These are phyloP conservation scores for Heteromyza rotundicornis DNA, from an alignment of 2,888 invertebrate genomes.

Conservation along the genomic window DNA sequence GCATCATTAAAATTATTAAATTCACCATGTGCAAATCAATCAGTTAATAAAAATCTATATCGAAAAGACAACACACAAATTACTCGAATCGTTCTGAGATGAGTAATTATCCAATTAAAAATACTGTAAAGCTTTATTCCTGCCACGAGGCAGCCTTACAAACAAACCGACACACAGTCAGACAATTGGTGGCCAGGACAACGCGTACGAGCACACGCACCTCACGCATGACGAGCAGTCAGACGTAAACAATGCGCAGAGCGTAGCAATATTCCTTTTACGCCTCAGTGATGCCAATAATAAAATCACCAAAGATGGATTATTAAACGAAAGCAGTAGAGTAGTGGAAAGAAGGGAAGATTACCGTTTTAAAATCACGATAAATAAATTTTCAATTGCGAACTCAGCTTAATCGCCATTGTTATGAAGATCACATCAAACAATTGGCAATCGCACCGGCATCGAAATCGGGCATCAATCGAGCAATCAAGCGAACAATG, in stretches of 20 bases:
- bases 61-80: slow-evolving; percentile 30
- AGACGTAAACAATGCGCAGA: no score
- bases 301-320: not conserved
- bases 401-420: no score
- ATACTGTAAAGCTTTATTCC: slow-evolving; percentile 31
- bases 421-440: no score
- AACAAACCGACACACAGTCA: slow-evolving; percentile 8
- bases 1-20: no score
- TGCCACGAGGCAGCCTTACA: slow-evolving; percentile 33
- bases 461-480: not conserved
- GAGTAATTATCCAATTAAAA: slow-evolving; percentile 51
- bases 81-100: slow-evolving; percentile 41
- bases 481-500: not conserved
- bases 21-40: no score
- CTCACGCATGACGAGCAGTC: no score
- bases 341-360: no score
- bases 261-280: not conserved
- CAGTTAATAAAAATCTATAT: no score
- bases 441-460: no score
- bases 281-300: not conserved
- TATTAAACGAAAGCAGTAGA: not conserved
- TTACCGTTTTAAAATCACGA: no score
- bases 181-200: not conserved
- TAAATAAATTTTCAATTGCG: no score
- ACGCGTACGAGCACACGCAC: not conserved